A percentile compares a stretch with the other conserved stretches of the same genome.
These are phyloP conservation scores for Oscheius sp. DNA, from an alignment of 2,888 invertebrate species.

Conservation along the genomic window DNA sequence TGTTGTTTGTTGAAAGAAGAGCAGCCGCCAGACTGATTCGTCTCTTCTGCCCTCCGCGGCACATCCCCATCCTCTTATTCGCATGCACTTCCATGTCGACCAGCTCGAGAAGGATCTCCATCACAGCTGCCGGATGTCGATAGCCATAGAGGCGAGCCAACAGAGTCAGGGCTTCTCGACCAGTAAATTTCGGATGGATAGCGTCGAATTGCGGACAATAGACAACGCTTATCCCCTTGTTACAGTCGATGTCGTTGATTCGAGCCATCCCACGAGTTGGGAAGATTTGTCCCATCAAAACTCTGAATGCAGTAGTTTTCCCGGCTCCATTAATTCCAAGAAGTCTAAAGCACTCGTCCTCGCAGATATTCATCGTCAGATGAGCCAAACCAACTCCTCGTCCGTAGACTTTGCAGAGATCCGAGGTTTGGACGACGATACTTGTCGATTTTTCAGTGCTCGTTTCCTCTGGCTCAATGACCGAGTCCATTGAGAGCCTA, in stretches of 20 bases:
- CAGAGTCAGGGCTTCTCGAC: constrained; percentile 56
- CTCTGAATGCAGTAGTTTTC: constrained; percentile 58
- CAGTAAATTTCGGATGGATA: constrained; percentile 70
- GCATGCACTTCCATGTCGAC: constrained; percentile 58
- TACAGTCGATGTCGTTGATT: constrained; percentile 17
- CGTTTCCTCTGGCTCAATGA: too few species aligned
- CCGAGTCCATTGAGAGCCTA: too few species aligned
- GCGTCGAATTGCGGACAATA: constrained; percentile 84
- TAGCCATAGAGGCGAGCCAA: constrained; percentile 52
- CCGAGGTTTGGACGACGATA: too few species aligned
- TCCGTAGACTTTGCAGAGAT: constrained; percentile 39
- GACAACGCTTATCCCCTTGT: constrained; percentile 71
- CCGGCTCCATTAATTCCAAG: constrained; percentile 60
- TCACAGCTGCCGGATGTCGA: constrained; percentile 38
- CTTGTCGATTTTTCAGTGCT: too few species aligned
- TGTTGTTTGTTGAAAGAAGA: constrained; percentile 78
- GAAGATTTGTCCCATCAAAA: constrained; percentile 47
- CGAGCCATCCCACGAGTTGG: constrained; percentile 51
- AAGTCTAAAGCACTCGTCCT: constrained; percentile 57
- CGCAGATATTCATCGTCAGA: constrained; percentile 29
- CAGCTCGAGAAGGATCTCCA: constrained; percentile 45
- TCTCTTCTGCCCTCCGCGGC: constrained; percentile 81
- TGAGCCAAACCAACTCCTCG: constrained; percentile 37
- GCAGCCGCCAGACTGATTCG: constrained; percentile 84
- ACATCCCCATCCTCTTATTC: constrained; percentile 52